These are phyloP conservation scores for Simalia tracyae DNA, from an alignment of 2,797 vertebrate species.

Conservation along the genomic window DNA sequence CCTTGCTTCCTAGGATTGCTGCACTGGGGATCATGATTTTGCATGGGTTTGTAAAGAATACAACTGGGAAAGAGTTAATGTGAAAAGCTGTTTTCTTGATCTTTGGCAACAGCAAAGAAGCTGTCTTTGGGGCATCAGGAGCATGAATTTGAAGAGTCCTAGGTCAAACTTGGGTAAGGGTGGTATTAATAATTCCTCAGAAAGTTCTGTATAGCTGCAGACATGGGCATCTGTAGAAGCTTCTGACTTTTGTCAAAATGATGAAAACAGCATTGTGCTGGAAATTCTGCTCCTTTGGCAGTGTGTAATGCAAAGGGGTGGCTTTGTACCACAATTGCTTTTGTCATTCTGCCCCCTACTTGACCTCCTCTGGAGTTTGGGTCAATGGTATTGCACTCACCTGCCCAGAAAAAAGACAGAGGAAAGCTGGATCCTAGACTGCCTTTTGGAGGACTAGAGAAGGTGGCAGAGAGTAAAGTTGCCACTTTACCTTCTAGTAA, in stretches of 20 bases:
- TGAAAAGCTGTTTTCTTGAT: not conserved
- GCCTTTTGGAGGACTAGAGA: not conserved
- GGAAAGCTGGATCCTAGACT: not conserved
- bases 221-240: not conserved
- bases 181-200: not conserved
- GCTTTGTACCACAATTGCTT: not conserved
- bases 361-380: not conserved
- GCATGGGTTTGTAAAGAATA: not conserved
- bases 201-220: not conserved
- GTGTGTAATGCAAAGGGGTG: not conserved
- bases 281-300: not conserved
- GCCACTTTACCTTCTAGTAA: not conserved
- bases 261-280: not conserved
- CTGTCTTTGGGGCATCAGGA: not conserved
- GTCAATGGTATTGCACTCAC: not conserved
- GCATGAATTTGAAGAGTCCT: not conserved
- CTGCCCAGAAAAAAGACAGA: not conserved
- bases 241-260: not conserved
- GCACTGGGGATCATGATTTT: not conserved
- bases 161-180: not conserved
- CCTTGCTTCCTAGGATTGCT: not conserved
- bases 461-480: not conserved
- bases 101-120: not conserved
- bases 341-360: not conserved
- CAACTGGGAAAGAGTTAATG: not conserved